Conservation (phyloP, 2,797 vertebrate species). For the Pteronotus mesoamericanus region DNA sequence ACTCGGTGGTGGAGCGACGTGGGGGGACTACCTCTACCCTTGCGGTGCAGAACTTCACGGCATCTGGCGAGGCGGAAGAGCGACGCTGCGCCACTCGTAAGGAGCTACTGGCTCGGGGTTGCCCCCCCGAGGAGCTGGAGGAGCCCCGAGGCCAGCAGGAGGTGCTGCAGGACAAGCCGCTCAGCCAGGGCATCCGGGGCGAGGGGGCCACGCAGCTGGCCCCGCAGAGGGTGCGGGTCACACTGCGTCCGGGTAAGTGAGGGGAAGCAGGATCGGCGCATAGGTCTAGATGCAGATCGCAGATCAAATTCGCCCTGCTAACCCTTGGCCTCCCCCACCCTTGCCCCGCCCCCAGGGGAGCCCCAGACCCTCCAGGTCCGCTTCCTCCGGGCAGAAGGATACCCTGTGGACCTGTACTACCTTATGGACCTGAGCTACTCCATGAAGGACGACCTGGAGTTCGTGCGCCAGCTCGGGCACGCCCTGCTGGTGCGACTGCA, state of each 20-base stretch:
- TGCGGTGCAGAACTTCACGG: conserved; percentile 80
- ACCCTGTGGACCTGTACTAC: conserved; percentile 88
- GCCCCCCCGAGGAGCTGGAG: conserved; percentile 69
- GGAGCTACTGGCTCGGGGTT: conserved; percentile 78
- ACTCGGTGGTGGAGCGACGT: not conserved
- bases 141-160: conserved; percentile 58
- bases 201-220: conserved; percentile 81
- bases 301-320: not conserved
- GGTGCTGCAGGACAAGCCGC: conserved; percentile 69
- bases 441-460: conserved; percentile 87
- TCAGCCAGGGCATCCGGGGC: conserved; percentile 65
- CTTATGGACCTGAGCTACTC: conserved; percentile 89
- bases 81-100: conserved; percentile 78
- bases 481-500: conserved; percentile 78
- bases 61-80: conserved; percentile 76
- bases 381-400: conserved; percentile 83
- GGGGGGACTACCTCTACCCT: not conserved
- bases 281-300: not conserved
- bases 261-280: accelerated
- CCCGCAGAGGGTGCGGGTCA: conserved; percentile 80
- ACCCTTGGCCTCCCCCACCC: not conserved
- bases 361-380: conserved; percentile 77
- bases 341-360: conserved; percentile 74
- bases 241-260: conserved; percentile 80
- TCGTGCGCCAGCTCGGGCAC: conserved; percentile 83